A percentile compares a stretch with the other conserved stretches of the same genome.
Conservation (phyloP, 1,140 invertebrate genomes). For the Ylistrum balloti region DNA sequence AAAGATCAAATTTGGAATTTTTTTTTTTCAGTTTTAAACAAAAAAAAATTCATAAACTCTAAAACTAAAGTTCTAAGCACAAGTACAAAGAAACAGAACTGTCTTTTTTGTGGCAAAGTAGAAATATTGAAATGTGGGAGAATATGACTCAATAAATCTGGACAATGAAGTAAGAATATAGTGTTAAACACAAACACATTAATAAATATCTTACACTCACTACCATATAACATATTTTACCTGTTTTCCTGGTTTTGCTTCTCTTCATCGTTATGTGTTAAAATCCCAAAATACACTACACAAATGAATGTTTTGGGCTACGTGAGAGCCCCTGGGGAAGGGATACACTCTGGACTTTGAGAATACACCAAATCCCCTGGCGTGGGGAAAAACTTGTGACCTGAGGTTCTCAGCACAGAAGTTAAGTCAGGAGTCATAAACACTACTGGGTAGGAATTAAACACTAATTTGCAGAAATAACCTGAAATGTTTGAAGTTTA, state of each 20-base stretch:
- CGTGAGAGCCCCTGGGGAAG: not conserved
- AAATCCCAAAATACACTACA: slow-evolving; percentile 3
- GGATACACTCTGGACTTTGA: not conserved
- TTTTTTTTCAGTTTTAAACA: too few species aligned
- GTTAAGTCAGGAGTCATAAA: not conserved
- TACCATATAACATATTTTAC: not conserved
- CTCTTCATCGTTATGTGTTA: slow-evolving; percentile 1
- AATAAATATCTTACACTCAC: too few species aligned
- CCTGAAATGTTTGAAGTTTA: not conserved
- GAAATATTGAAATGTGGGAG: too few species aligned
- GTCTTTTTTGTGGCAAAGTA: too few species aligned
- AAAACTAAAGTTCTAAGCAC: too few species aligned
- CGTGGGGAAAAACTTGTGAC: slow-evolving; percentile 16
- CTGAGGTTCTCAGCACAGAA: not conserved
- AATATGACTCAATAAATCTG: too few species aligned
- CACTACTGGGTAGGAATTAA: not conserved
- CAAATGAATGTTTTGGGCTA: not conserved
- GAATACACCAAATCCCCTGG: not conserved
- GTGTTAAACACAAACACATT: too few species aligned
- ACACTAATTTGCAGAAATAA: not conserved
- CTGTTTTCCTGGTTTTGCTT: not conserved
- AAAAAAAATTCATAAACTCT: too few species aligned
- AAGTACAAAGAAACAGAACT: too few species aligned
- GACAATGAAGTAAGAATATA: too few species aligned
- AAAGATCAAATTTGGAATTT: too few species aligned